Conservation (phyloP, 1,140 invertebrate species). For the Drosophila arawakana region DNA sequence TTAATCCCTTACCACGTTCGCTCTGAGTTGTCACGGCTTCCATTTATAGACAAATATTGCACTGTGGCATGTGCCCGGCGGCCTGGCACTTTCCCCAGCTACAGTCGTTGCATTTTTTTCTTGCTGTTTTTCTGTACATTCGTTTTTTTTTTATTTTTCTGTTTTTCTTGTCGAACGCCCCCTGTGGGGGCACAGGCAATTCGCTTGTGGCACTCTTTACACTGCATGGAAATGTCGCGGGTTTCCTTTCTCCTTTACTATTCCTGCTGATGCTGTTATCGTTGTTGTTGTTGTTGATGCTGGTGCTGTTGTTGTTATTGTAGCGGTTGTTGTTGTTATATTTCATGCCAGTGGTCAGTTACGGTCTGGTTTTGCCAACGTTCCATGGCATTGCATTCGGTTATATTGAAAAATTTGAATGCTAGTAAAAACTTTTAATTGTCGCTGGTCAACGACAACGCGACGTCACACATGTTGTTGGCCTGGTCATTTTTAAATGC, state of each 20-base stretch:
- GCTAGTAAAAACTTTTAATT: constrained; percentile 82
- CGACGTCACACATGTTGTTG: constrained; percentile 55
- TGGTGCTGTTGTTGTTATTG: constrained; percentile 7
- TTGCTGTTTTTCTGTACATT: constrained; percentile 31
- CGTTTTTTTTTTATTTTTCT: neutral
- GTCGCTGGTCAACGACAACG: constrained; percentile 55
- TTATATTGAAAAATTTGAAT: constrained; percentile 82
- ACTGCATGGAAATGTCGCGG: constrained; percentile 75
- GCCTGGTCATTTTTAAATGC: constrained; percentile 70
- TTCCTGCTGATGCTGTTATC: constrained; percentile 49
- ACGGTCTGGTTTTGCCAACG: constrained; percentile 53
- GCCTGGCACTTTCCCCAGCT: constrained; percentile 54
- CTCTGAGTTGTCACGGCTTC: constrained; percentile 66
- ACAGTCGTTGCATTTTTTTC: constrained; percentile 31
- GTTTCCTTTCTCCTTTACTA: constrained; percentile 62
- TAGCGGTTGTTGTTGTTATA: constrained; percentile 32
- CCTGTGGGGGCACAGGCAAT: constrained; percentile 10
- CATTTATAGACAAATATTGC: constrained; percentile 79
- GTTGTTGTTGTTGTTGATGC: constrained; percentile 42
- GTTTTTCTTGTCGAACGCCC: constrained; percentile 10
- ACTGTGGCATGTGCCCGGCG: constrained; percentile 61
- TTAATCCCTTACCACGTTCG: neutral
- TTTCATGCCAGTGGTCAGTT: constrained; percentile 66
- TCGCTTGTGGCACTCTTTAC: constrained; percentile 49
- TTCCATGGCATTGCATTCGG: constrained; percentile 60